Percentiles rank a stretch among this genome's conserved stretches.
Evolutionary conservation across 2,113 vertebrate genomes (phyloP).

Genomic region (Chunga burmeisteri): DNA sequence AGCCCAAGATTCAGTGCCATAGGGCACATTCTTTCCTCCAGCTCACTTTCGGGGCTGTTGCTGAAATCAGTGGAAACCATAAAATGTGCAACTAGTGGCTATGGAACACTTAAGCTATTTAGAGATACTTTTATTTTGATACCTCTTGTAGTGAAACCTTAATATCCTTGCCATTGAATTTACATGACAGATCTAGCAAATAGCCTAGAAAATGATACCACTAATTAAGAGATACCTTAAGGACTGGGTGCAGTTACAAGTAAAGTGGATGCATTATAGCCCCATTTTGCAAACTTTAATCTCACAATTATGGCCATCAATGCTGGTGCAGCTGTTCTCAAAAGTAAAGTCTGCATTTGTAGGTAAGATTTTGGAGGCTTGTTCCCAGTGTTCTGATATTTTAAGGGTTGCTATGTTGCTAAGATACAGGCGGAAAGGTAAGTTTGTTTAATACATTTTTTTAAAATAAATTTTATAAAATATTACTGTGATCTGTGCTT

Average conservation of each 20-base stretch:
- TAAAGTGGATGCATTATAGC: neutral
- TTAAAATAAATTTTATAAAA: constrained; percentile 66
- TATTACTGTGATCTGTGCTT: constrained; percentile 53
- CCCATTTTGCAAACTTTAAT: constrained; percentile 25
- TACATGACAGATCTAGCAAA: neutral
- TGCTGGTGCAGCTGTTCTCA: neutral
- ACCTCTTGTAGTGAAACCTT: neutral
- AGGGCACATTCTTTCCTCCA: neutral
- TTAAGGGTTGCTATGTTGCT: constrained; percentile 62
- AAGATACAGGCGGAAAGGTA: constrained; percentile 56
- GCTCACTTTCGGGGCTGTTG: neutral
- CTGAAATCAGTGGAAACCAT: neutral
- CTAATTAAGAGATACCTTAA: neutral
- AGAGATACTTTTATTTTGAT: neutral
- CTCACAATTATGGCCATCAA: neutral
- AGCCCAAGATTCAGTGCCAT: neutral
- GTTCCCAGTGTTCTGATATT: constrained; percentile 5
- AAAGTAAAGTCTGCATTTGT: neutral
- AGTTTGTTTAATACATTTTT: constrained; percentile 45
- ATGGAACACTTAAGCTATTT: neutral
- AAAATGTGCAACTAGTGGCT: neutral
- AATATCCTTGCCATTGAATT: neutral
- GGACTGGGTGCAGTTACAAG: neutral
- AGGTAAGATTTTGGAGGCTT: neutral
- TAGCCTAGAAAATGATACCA: neutral